phyloP scores from a whole-genome alignment of 2,113 vertebrate species.

The Pollimyrus isidori region DNA sequence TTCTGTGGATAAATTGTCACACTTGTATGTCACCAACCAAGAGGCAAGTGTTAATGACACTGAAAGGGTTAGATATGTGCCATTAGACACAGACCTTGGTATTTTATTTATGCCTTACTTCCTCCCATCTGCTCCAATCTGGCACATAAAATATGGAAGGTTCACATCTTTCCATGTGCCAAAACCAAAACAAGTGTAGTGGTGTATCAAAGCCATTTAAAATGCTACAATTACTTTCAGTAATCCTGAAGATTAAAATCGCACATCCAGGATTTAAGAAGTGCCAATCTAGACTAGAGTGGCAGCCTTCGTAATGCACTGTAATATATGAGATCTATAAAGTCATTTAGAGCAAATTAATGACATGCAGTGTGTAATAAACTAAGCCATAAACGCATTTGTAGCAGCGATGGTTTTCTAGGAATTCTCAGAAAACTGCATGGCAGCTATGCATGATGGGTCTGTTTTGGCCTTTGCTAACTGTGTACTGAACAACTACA shows the following conservation, averaged over 20 bases:
- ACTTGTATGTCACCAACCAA: background rate
- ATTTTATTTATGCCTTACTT: background rate
- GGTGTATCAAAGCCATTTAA: background rate
- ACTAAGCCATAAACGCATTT: background rate
- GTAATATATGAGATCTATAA: background rate
- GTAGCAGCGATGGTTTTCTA: background rate
- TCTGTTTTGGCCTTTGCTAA: background rate
- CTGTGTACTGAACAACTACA: background rate
- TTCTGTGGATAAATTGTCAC: background rate
- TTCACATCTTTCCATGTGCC: background rate
- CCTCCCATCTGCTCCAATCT: background rate
- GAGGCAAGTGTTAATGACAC: background rate
- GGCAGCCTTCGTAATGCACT: background rate
- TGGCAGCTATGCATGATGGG: background rate
- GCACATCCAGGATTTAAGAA: background rate
- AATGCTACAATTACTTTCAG: background rate
- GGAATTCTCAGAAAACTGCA: background rate
- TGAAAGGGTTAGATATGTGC: background rate
- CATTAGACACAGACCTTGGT: background rate
- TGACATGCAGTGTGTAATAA: background rate
- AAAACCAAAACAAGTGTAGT: background rate
- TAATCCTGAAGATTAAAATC: background rate
- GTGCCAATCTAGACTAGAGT: background rate
- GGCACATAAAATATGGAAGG: background rate
- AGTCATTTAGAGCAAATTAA: background rate